phyloP scores from a whole-genome alignment of 2,888 invertebrate genomes.

The Pristionchus arcanus region DNA sequence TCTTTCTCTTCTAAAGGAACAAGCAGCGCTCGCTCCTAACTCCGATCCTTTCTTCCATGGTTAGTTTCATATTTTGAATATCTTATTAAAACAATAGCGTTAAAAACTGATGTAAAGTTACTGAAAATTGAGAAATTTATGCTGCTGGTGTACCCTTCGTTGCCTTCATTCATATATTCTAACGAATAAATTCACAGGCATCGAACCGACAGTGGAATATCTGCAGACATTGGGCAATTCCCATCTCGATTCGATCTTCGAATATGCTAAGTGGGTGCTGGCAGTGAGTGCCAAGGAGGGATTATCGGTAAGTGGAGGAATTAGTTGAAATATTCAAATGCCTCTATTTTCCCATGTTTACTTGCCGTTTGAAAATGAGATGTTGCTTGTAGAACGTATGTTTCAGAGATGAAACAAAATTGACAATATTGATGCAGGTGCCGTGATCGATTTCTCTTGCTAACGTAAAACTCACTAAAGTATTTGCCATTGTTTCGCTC shows the following conservation, averaged over 20 bases:
- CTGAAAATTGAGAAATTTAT: background rate
- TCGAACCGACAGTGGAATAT: constrained; percentile 61
- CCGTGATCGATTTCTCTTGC: too few relatives aligned
- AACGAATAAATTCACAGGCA: background rate
- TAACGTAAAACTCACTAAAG: too few relatives aligned
- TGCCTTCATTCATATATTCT: background rate
- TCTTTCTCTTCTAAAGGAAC: constrained; percentile 89
- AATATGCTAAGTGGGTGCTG: constrained; percentile 95
- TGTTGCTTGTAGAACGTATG: too few relatives aligned
- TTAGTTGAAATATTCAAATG: too few relatives aligned
- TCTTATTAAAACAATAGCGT: background rate
- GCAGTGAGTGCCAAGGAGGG: constrained; percentile 87
- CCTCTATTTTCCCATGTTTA: too few relatives aligned
- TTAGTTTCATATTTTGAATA: constrained; percentile 79
- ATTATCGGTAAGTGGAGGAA: constrained; percentile 82
- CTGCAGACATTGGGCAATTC: constrained; percentile 90
- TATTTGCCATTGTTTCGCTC: too few relatives aligned
- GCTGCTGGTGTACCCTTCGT: background rate
- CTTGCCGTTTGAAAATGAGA: too few relatives aligned
- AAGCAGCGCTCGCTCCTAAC: constrained; percentile 83
- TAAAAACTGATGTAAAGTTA: background rate
- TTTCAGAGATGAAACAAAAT: too few relatives aligned
- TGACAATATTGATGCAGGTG: too few relatives aligned
- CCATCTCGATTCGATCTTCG: constrained; percentile 91
- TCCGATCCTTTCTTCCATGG: constrained; percentile 85